Evolutionary conservation across 1,140 invertebrate species (phyloP), one percentile per base, ranked within the genome.

Genomic region (Parapsyche elsis): DNA sequence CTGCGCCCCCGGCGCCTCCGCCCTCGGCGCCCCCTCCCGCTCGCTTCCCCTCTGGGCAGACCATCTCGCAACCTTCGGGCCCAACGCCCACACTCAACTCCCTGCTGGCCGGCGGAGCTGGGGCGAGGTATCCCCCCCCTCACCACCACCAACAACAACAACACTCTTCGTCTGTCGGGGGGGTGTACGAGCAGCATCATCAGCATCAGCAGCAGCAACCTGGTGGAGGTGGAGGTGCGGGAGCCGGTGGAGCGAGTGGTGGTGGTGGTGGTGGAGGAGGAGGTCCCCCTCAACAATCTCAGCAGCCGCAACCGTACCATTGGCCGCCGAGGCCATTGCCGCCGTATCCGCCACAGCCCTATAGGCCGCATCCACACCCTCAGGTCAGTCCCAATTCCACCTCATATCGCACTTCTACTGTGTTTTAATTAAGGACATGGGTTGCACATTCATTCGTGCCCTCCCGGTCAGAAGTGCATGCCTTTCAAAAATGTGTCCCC

Each of bases 81-180:
- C 96, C 95, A 16, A 97, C 96, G 59, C 96, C 96, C 64, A 97
- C 96, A 30, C 89, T 97, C 77, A 97, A 97, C 88, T 96, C 96
- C 84, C 89, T 97, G 84, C 90, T 97, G 87, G 93, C 94, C 44
- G 95, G 94, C 84, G 95, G 94, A 81, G 86, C 90, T 90, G 81
- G 90, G 91, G 80, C 91, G 88, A 81, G 87, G 85, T 83, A 87
- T 85, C 85, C 88, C 84, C 82, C 88, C 84, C 84, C 85, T 84
- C 83, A 88, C 88, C 87, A 89, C 12, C 83, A 88, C 88, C 87
- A 89, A 9, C 88, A 88, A 83, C 87, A 87, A 21, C 88, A 92
- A 84, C 89, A 92, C 73, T 87, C 84, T 87, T 49, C 88, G 89
- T 86, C 87, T 87, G 21, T 86, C 87, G 24, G 86, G 85, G 79